Evolutionary conservation across 2,888 invertebrate genomes (phyloP).

Genomic region (Drosophila mimetica): DNA sequence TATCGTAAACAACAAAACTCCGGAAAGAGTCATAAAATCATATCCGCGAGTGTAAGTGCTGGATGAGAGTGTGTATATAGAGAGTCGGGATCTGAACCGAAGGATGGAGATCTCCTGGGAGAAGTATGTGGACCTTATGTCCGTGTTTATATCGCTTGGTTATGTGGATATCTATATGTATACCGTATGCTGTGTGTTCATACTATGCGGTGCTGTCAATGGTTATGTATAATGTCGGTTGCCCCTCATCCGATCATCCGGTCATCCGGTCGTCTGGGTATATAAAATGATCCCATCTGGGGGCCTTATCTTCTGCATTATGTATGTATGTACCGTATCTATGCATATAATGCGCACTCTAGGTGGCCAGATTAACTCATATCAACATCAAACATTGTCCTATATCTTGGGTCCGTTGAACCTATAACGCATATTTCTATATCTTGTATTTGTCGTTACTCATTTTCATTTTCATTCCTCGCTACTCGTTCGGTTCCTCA

Average conservation of each 20-base stretch:
- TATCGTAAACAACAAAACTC: slow-evolving; percentile 76
- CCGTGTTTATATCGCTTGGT: slow-evolving; percentile 47
- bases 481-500: slow-evolving; percentile 31
- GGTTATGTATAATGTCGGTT: slow-evolving; percentile 81
- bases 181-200: slow-evolving; percentile 62
- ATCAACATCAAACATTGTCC: slow-evolving; percentile 78
- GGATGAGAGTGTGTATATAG: slow-evolving; percentile 31
- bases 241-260: slow-evolving; percentile 47
- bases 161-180: slow-evolving; percentile 48
- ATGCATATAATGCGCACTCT: slow-evolving; percentile 63
- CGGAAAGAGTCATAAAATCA: slow-evolving; percentile 68
- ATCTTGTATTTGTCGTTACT: slow-evolving; percentile 64
- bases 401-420: slow-evolving; percentile 65
- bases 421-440: slow-evolving; percentile 47
- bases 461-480: slow-evolving; percentile 48
- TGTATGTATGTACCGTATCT: slow-evolving; percentile 50
- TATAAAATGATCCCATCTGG: slow-evolving; percentile 63
- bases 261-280: slow-evolving; percentile 21
- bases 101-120: slow-evolving; percentile 14
- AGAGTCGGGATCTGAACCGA: slow-evolving; percentile 28
- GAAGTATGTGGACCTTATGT: slow-evolving; percentile 14
- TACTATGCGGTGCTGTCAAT: slow-evolving; percentile 82
- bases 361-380: slow-evolving; percentile 67
- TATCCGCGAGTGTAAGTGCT: slow-evolving; percentile 46
- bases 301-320: slow-evolving; percentile 19